Conservation (phyloP, 2,888 invertebrate genomes). For the Luffia ferchaultella region DNA sequence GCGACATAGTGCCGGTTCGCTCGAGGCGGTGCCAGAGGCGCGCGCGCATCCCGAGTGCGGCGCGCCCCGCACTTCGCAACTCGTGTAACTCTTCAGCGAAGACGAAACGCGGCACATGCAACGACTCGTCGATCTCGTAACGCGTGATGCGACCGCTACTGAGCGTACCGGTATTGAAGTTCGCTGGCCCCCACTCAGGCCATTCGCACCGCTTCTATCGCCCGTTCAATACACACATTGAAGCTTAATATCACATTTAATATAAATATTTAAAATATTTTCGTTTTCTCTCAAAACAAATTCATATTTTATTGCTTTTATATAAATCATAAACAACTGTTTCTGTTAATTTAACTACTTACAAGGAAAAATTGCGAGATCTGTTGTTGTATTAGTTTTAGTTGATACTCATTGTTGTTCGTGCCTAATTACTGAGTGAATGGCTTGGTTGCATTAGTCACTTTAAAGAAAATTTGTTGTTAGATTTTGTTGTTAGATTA, state of each 20-base stretch:
- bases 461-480: too few species aligned
- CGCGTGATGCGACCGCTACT: neutral
- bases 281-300: neutral
- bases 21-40: neutral
- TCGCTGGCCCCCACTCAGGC: neutral
- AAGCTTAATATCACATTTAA: neutral
- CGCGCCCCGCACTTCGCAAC: neutral
- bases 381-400: too few species aligned
- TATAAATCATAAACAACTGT: too few species aligned
- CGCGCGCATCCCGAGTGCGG: neutral
- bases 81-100: neutral
- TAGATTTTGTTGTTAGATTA: too few species aligned
- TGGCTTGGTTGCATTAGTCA: too few species aligned
- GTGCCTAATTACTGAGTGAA: too few species aligned
- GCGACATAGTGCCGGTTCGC: neutral
- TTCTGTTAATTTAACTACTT: too few species aligned
- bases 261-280: neutral
- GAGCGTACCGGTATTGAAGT: neutral
- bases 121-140: neutral
- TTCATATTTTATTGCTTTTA: too few species aligned
- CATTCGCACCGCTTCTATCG: constrained; percentile 6
- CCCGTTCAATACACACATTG: neutral
- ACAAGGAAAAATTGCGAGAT: too few species aligned
- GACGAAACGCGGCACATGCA: too few species aligned
- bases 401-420: too few species aligned